Conservation (phyloP, 2,888 invertebrate genomes). For the Leptogaster cylindrica region DNA sequence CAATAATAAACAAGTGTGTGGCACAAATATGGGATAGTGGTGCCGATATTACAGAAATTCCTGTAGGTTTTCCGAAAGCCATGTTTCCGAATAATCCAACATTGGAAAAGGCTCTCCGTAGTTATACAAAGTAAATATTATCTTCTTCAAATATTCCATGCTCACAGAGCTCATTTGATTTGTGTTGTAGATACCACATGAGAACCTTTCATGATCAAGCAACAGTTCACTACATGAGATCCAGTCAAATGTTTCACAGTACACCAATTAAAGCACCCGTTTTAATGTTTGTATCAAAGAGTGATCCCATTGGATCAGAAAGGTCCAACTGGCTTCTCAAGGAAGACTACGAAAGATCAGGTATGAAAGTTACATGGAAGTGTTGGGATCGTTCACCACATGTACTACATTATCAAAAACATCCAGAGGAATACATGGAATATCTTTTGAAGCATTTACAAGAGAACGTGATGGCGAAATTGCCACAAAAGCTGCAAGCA, state of each 20-base stretch:
- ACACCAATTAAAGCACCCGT: constrained; percentile 78
- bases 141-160: background rate
- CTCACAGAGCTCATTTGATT: background rate
- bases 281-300: constrained; percentile 72
- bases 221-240: constrained; percentile 82
- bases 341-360: constrained; percentile 77
- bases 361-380: constrained; percentile 74
- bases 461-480: constrained; percentile 47
- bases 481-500: constrained; percentile 7
- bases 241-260: constrained; percentile 83
- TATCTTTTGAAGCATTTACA: constrained; percentile 68
- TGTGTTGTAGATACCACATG: constrained; percentile 73
- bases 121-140: constrained; percentile 68
- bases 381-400: constrained; percentile 80
- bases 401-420: constrained; percentile 70
- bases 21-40: constrained; percentile 92
- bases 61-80: constrained; percentile 69
- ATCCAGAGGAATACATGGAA: constrained; percentile 71
- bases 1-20: constrained; percentile 70
- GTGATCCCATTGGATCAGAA: constrained; percentile 82
- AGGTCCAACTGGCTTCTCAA: constrained; percentile 73
- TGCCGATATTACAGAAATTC: constrained; percentile 75
- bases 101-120: constrained; percentile 70
- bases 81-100: constrained; percentile 75
- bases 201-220: constrained; percentile 81